These are phyloP conservation scores for Pyxicephalus adspersus DNA, from an alignment of 2,113 vertebrate genomes.

Conservation along the genomic window DNA sequence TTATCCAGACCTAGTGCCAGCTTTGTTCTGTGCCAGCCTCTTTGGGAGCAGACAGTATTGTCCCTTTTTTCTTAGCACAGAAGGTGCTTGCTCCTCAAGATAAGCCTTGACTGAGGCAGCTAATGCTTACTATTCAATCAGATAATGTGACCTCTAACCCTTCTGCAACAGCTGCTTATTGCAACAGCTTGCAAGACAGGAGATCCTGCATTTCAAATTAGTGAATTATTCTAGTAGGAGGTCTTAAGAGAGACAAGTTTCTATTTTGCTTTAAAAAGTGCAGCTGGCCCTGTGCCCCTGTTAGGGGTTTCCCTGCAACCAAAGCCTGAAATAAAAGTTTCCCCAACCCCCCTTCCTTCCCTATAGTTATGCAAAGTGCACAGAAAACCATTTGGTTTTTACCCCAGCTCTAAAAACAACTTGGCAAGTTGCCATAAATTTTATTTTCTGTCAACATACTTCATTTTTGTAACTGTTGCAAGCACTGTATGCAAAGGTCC, in stretches of 20 bases:
- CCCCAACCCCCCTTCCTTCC: not conserved
- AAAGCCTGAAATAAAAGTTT: not conserved
- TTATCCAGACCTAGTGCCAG: not conserved
- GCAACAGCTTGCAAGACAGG: constrained; percentile 71
- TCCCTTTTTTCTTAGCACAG: not conserved
- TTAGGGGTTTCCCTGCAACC: constrained; percentile 12
- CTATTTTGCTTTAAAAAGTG: constrained; percentile 19
- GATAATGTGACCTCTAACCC: constrained; percentile 70
- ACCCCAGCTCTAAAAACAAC: no score
- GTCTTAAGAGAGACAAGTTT: constrained; percentile 59
- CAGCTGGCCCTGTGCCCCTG: constrained; percentile 35
- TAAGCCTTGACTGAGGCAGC: constrained; percentile 43
- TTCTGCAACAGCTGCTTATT: constrained; percentile 77
- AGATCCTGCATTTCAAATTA: constrained; percentile 69
- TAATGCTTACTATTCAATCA: constrained; percentile 60
- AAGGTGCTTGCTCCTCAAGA: constrained; percentile 6
- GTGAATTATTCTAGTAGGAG: constrained; percentile 61
- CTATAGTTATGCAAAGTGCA: not conserved
- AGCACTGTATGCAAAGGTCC: no score
- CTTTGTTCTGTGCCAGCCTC: not conserved
- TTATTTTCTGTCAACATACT: no score
- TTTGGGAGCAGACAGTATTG: not conserved
- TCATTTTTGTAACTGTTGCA: no score
- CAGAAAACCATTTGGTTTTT: not conserved
- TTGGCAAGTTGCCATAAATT: no score